Evolutionary conservation across 2,113 vertebrate genomes (phyloP).

Genomic region (Crotalus tigris): DNA sequence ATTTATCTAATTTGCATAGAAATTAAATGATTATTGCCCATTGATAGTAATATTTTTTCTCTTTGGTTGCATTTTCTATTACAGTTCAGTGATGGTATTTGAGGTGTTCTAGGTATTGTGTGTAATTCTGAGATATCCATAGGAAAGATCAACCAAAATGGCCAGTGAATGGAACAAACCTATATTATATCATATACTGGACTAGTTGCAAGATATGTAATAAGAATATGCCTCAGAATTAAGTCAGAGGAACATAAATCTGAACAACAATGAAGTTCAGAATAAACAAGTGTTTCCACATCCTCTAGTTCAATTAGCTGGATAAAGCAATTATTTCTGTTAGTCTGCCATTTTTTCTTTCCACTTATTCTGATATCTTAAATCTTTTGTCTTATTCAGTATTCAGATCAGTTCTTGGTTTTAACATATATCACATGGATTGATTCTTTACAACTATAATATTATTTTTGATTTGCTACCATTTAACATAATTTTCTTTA

Average conservation of each 20-base stretch:
- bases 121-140: not conserved
- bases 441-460: slow-evolving; percentile 20
- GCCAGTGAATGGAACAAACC: not conserved
- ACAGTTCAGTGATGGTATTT: not conserved
- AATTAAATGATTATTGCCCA: not conserved
- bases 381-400: not conserved
- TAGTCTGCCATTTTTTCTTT: not conserved
- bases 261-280: not conserved
- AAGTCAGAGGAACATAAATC: not conserved
- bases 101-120: not conserved
- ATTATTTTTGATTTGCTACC: slow-evolving; percentile 42
- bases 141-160: not conserved
- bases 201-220: not conserved
- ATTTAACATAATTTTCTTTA: slow-evolving; percentile 27
- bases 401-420: slow-evolving; percentile 20
- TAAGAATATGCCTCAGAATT: not conserved
- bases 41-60: not conserved
- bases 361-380: not conserved
- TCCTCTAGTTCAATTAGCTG: slow-evolving; percentile 15
- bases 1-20: not conserved
- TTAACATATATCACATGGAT: slow-evolving; percentile 20
- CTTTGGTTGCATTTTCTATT: not conserved
- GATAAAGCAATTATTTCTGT: slow-evolving; percentile 10
- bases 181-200: not conserved
- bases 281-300: not conserved